Conservation (phyloP, 2,797 vertebrate species). For the Caiman crocodilus region DNA sequence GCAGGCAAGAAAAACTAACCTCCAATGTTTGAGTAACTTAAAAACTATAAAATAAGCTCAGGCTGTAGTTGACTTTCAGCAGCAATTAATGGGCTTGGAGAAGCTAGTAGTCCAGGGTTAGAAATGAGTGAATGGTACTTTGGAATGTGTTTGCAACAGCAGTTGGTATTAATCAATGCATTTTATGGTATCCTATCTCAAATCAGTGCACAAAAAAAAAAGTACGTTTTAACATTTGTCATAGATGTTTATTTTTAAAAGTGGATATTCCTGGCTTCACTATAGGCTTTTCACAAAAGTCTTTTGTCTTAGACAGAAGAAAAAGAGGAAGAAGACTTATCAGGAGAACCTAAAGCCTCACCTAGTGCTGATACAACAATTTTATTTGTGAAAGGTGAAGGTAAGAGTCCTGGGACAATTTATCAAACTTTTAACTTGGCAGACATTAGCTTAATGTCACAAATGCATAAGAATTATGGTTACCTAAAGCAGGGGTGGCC, state of each 20-base stretch:
- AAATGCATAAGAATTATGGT: neutral
- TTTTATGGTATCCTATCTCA: neutral
- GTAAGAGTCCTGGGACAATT: conserved; percentile 74
- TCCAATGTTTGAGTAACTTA: neutral
- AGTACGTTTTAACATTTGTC: neutral
- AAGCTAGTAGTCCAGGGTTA: neutral
- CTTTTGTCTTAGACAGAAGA: conserved; percentile 90
- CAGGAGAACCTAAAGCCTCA: conserved; percentile 95
- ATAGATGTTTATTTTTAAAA: neutral
- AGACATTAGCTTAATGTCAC: neutral
- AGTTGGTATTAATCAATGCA: neutral
- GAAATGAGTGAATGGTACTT: neutral
- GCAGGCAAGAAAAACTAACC: neutral
- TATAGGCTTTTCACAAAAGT: conserved; percentile 66
- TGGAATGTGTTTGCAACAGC: neutral
- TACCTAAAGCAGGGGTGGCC: neutral
- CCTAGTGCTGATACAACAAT: conserved; percentile 97
- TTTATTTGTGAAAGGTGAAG: conserved; percentile 97
- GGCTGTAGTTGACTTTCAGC: neutral
- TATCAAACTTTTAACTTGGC: neutral
- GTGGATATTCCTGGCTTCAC: conserved; percentile 22
- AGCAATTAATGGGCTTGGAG: neutral
- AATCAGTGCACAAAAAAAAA: neutral
- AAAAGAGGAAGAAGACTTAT: conserved; percentile 93
- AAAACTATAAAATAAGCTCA: neutral